Evolutionary conservation across 2,113 vertebrate genomes (phyloP).

Genomic region (Varanus salvator): DNA sequence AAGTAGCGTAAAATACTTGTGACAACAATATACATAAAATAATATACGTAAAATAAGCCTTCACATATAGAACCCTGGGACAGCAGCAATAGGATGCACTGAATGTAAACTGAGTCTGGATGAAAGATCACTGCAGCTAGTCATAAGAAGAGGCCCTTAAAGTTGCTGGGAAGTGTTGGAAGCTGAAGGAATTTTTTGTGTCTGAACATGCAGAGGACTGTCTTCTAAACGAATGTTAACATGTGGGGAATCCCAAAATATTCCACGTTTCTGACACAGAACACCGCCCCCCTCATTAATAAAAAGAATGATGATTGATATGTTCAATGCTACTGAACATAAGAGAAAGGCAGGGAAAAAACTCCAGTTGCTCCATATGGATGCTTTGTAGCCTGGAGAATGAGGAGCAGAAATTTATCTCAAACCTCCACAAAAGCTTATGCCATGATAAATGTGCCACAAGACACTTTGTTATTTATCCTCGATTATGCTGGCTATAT

Average conservation of each 20-base stretch:
- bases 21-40: no score
- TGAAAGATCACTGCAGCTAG: not conserved
- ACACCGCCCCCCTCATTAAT: conserved; percentile 1
- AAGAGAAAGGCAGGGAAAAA: conserved; percentile 17
- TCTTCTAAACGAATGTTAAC: not conserved
- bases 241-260: not conserved
- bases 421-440: not conserved
- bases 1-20: no score
- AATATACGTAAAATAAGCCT: not conserved
- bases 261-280: not conserved
- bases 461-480: not conserved
- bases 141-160: not conserved
- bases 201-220: no score
- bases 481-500: not conserved
- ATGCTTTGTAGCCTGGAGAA: not conserved
- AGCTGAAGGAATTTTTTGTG: no score
- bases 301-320: not conserved
- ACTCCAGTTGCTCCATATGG: conserved; percentile 1
- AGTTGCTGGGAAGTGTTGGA: no score
- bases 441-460: no score
- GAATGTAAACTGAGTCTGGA: not conserved
- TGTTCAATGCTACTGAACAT: not conserved
- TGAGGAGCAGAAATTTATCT: not conserved
- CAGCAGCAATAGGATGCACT: not conserved
- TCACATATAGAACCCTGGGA: not conserved